Evolutionary conservation across 2,888 invertebrate species (phyloP), one percentile per base, ranked within the genome.

Genomic region (Epirrita christyi): DNA sequence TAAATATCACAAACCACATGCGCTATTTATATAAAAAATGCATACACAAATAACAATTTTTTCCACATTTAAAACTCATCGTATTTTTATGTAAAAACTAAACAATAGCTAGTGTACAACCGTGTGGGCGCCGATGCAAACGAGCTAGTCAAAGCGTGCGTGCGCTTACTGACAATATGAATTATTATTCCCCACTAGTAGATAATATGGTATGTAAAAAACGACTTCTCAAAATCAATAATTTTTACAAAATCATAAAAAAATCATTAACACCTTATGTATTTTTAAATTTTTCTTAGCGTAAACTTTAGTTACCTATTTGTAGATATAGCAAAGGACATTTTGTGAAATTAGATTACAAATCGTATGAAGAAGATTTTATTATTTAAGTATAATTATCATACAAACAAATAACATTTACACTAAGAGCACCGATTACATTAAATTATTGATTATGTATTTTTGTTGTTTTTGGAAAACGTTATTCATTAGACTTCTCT

Each of bases 191-290:
- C 82, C 81, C 83, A 79, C 21, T 21, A 21, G 21, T 21, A 21
- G 21, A 82, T 79, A 83, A 85, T 83, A 84, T 87, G 84, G 82
- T 85, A 85, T 86, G 85, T 83, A 87, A 88, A 89, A 90, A 77
- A 28, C 9, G 21, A 21, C 21, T 21, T 14, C 81, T 81, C 83
- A 56, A 6, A 50, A 56, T 50, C 11, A 34, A 44, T 38, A 45
- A 46, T 44, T 3, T n/a, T n/a, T 21, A 21, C 4, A 21, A 21
- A 21, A 21, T 4, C 4, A 21, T 21, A 3, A 4, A 21, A 21
- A 2, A 2, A 4, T 21, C 21, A 21, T 21, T 4, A 21, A 21
- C 21, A 21, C 2, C 8, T 8, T 8, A 32, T 32, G 2, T 8
- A 0, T 32, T 32, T 10, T 8, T 6, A 8, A 3, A 32, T 32